Evolutionary conservation across 2,113 vertebrate species (phyloP), one percentile per base, ranked within the genome.

Genomic region (Pseudorhombus dupliciocellatus): DNA sequence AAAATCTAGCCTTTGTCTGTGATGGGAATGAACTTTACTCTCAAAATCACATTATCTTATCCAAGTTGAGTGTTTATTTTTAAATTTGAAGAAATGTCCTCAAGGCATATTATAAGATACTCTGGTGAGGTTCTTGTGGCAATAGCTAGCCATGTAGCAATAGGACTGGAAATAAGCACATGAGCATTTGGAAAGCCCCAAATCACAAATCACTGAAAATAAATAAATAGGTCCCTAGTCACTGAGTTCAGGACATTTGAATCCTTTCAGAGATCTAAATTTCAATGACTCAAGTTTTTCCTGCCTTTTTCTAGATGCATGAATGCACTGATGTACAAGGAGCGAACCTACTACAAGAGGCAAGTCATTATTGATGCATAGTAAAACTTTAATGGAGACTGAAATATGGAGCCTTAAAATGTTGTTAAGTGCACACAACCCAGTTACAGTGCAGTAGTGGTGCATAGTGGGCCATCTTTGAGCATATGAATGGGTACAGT

Each of bases 341-440:
- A n/a, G 26, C 18, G 18, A 73, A 59, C 34, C 18, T 2, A 25
- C 44, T 18, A 15, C 15, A 15, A 22, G 56, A 46, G 50, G 44
- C 55, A 28, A 64, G 21, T 24, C 18, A 55, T 70, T 55, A 55
- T 25, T 75, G 67, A 79, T 75, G 81, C 15, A 46, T 14, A 58
- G 44, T 75, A 70, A 75, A 74, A 75, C 26, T 75, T 81, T 65
- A 52, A 75, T 65, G 63, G 60, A 46, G 52, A 21, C 31, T 25
- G 7, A 37, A 68, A 30, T 50, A 65, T 28, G 78, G 16, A 61
- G 66, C 50, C 31, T 61, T 52, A 30, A 66, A 26, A 48, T 53
- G 37, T 9, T 37, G 65, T 57, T 16, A n/a, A 65, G 60, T 65
- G 71, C 37, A 60, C 12, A 30, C 15, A 20, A 20, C 31, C 34